These are phyloP conservation scores for Sphaerodactylus townsendi DNA, from an alignment of 2,113 vertebrate species.

Conservation along the genomic window DNA sequence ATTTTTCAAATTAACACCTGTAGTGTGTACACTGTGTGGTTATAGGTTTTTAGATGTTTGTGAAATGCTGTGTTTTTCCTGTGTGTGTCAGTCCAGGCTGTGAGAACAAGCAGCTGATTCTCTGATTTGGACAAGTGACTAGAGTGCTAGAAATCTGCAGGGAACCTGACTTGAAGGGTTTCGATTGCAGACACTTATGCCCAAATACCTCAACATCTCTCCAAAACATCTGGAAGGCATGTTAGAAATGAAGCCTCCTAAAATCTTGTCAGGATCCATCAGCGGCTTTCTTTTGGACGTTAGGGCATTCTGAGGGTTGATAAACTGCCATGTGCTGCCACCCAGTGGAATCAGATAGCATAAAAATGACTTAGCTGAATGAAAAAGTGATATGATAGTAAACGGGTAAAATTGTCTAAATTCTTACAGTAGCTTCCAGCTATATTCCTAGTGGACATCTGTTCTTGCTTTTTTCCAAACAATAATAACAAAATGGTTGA, in stretches of 20 bases:
- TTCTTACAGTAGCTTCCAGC: not conserved
- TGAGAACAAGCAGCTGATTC: not conserved
- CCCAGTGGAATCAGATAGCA: not conserved
- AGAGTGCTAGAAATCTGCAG: not conserved
- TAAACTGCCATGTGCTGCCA: not conserved
- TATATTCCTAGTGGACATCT: not conserved
- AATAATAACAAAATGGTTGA: not conserved
- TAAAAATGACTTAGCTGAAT: not conserved
- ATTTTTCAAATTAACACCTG: not conserved
- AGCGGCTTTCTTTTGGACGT: not conserved
- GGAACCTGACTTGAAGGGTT: not conserved
- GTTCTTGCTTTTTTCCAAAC: not conserved
- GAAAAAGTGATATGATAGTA: not conserved
- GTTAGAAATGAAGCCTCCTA: not conserved
- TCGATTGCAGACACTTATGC: not conserved
- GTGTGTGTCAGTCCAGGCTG: not conserved
- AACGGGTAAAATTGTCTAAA: not conserved
- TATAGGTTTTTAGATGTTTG: not conserved
- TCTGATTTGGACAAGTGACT: not conserved
- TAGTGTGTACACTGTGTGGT: not conserved
- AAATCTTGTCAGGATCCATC: not conserved
- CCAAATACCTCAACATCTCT: not conserved
- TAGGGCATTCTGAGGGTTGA: not conserved
- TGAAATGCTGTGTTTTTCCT: too few relatives aligned
- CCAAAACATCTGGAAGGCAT: not conserved